Evolutionary conservation across 2,888 invertebrate species (phyloP), one percentile per base, ranked within the genome.

Genomic region (Rhimphoctona megacephalus): DNA sequence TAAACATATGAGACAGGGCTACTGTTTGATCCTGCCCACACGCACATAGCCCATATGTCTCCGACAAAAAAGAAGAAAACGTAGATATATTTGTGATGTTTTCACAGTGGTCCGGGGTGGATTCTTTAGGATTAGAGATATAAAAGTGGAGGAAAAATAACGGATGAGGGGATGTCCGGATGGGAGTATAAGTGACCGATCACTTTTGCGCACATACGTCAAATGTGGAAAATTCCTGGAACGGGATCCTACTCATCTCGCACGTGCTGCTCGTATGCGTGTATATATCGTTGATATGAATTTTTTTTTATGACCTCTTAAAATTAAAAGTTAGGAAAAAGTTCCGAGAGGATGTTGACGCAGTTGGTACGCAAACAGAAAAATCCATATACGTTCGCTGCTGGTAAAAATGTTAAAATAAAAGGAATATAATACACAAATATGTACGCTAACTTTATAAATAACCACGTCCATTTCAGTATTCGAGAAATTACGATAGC

Each of bases 181-280:
- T n/a, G n/a, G n/a, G 36, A 14, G 43, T 22, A 22, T n/a, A 36
- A 25, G 61, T 61, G 74, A 74, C 57, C 57, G 74, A 74, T 74
- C 25, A 61, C 74, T 74, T 43, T 43, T 30, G 25, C 30, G 11
- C 74, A 43, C 25, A 57, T 61, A 36, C 61, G 57, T 74, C 57
- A 61, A 57, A 57, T 61, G 39, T 57, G 19, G 57, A 22, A 54
- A 39, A 74, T 36, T 57, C 36, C n/a, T 11, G 52, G 54, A 54
- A n/a, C 4, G 11, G 36, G 73, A 74, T 57, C 43, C 74, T 57
- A 11, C 22, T 17, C 19, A 74, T 74, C 17, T 14, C 43, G 36
- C 25, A 57, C 43, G 57, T 43, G 54, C 7, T 25, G 25, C 9
- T 57, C 14, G 43, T 74, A 25, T 25, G 19, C 25, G 25, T 61